These are phyloP conservation scores for Leptopilina boulardi DNA, from an alignment of 1,140 invertebrate genomes.

Conservation along the genomic window DNA sequence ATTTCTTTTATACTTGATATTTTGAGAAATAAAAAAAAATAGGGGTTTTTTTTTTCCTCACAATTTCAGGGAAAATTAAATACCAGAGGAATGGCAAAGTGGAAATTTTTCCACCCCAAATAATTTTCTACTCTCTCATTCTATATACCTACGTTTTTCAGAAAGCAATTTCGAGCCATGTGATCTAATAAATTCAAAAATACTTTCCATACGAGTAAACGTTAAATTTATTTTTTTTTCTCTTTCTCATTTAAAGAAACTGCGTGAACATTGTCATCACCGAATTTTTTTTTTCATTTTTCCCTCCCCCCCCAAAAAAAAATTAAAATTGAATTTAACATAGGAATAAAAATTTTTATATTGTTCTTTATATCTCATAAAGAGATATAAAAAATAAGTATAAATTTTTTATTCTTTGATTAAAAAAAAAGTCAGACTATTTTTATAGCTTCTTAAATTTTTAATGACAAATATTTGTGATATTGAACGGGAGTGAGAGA, in stretches of 20 bases:
- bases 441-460: not conserved
- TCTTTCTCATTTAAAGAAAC: no score
- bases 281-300: no score
- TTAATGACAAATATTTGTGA: not conserved
- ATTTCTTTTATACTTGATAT: not conserved
- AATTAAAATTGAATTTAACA: no score
- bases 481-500: not conserved
- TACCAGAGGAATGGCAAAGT: not conserved
- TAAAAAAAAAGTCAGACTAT: no score
- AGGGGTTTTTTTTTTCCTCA: not conserved
- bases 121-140: not conserved
- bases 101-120: constrained; percentile 1
- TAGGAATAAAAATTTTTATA: no score
- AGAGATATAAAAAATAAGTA: no score
- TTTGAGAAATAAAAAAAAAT: not conserved
- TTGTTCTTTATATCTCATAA: no score
- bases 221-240: not conserved
- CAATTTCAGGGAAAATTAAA: constrained; percentile 11
- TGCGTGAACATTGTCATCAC: no score
- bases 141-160: constrained; percentile 6
- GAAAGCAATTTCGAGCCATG: constrained; percentile 11
- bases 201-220: not conserved
- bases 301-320: no score
- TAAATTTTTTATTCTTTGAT: not conserved
- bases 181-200: constrained; percentile 7